phyloP scores from a whole-genome alignment of 2,113 vertebrate genomes.

The Gopherus flavomarginatus region DNA sequence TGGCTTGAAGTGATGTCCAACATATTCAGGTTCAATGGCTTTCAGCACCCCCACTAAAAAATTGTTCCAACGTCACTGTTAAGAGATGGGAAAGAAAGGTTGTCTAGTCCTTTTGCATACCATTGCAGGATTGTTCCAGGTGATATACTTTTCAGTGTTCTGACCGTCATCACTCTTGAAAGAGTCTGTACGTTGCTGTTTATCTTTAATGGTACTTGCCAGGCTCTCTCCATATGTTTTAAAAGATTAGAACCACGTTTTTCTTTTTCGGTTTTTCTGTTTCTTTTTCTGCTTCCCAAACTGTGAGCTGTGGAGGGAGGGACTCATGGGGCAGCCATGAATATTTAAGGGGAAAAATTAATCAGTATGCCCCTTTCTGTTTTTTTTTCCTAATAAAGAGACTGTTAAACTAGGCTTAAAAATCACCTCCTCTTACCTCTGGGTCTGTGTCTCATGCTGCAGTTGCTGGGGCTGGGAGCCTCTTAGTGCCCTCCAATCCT shows the following conservation, averaged over 20 bases:
- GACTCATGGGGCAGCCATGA: background rate
- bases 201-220: background rate
- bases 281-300: background rate
- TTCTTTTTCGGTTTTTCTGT: background rate
- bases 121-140: background rate
- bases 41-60: background rate
- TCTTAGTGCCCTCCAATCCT: too few species aligned
- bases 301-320: background rate
- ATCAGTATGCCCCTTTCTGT: background rate
- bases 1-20: background rate
- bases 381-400: background rate
- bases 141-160: background rate
- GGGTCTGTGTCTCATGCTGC: background rate
- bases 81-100: background rate
- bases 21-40: background rate
- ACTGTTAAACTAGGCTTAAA: background rate
- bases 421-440: background rate
- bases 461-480: too few species aligned
- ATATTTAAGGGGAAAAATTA: background rate
- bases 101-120: background rate
- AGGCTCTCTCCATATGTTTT: background rate
- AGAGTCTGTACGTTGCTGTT: rapidly evolving
- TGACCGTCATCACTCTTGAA: background rate
- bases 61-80: background rate
- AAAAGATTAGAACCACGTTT: background rate